These are phyloP conservation scores for Alexandromys fortis DNA, from an alignment of 2,113 vertebrate genomes.

Conservation along the genomic window DNA sequence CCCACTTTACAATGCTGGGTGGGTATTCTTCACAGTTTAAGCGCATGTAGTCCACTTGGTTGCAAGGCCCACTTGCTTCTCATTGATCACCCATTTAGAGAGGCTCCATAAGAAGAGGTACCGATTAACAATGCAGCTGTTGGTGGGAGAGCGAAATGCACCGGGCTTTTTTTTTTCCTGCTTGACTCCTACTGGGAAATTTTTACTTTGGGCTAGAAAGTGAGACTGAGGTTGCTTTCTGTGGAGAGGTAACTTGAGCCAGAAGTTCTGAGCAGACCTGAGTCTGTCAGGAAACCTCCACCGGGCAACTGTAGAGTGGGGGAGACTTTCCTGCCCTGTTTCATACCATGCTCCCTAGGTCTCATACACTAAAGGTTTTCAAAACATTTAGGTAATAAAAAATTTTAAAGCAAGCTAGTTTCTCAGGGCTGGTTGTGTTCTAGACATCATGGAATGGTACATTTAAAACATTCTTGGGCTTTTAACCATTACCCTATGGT, in stretches of 20 bases:
- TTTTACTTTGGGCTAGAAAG: not conserved
- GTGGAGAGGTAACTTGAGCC: not conserved
- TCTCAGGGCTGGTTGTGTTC: not conserved
- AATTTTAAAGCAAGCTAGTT: not conserved
- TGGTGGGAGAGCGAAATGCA: not conserved
- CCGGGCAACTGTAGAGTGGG: not conserved
- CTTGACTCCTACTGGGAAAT: not conserved
- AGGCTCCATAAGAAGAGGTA: not conserved
- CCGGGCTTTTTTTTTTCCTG: not conserved
- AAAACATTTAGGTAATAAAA: not conserved
- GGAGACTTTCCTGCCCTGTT: not conserved
- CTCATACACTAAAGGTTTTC: not conserved
- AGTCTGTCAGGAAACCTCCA: not conserved
- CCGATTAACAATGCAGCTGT: not conserved
- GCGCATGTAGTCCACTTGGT: not conserved
- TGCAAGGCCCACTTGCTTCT: not conserved
- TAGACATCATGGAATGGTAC: not conserved
- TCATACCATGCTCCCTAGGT: not conserved
- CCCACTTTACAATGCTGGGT: not conserved
- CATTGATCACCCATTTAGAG: accelerated
- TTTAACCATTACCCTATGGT: not conserved
- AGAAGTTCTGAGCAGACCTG: not conserved
- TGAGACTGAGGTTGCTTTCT: not conserved
- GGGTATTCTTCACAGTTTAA: not conserved
- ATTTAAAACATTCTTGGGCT: not conserved